Evolutionary conservation across 2,113 vertebrate genomes (phyloP).

Genomic region (Psammodynastes pulverulentus): DNA sequence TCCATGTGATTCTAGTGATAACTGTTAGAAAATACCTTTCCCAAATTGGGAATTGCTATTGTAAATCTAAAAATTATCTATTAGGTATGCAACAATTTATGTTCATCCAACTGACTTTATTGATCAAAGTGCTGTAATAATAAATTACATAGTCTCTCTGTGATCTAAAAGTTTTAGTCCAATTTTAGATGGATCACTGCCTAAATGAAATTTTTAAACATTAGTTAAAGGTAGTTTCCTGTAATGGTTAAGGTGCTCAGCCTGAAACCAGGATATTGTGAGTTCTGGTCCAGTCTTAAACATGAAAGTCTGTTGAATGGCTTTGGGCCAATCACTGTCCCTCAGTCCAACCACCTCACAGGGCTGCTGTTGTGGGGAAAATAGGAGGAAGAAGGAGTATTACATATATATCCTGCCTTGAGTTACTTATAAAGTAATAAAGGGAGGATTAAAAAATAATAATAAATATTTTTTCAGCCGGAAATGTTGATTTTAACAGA

Average conservation of each 20-base stretch:
- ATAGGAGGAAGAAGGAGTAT: neutral
- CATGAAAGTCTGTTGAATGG: neutral
- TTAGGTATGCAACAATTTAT: neutral
- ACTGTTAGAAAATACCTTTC: neutral
- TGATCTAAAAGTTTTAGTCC: neutral
- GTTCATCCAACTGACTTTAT: neutral
- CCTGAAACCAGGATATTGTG: neutral
- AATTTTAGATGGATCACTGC: neutral
- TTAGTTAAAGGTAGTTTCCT: neutral
- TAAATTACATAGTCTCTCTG: neutral
- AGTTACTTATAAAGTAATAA: neutral
- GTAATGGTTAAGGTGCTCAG: neutral
- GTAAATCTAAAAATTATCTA: neutral
- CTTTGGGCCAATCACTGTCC: neutral
- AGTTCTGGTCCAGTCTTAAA: neutral
- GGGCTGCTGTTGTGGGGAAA: neutral
- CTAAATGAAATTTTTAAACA: neutral
- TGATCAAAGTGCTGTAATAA: neutral
- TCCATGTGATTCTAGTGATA: neutral
- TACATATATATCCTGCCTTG: neutral
- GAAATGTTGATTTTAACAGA: neutral
- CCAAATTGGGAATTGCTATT: neutral
- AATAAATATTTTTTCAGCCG: neutral
- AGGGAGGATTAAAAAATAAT: neutral
- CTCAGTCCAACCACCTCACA: neutral